Conservation (phyloP, 2,113 vertebrate genomes). For the Dromiciops gliroides region DNA sequence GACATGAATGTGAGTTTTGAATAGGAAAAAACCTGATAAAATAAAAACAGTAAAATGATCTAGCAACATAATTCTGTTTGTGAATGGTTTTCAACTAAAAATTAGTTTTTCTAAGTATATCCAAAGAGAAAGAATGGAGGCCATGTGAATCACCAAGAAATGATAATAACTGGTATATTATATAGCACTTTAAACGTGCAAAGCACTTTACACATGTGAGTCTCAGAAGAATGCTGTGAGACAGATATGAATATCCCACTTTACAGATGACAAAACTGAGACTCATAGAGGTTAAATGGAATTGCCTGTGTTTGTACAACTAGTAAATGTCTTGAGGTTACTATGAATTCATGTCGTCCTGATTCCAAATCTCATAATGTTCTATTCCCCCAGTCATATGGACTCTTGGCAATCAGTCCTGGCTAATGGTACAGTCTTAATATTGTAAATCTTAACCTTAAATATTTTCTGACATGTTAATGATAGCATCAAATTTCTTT, state of each 20-base stretch:
- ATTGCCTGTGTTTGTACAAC: no score
- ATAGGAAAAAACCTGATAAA: neutral
- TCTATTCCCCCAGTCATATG: no score
- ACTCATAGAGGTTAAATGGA: neutral
- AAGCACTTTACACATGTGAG: neutral
- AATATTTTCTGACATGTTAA: no score
- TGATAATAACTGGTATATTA: neutral
- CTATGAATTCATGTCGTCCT: no score
- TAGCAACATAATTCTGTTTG: neutral
- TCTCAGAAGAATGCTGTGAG: neutral
- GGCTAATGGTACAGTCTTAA: no score
- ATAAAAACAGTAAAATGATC: neutral
- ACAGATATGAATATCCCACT: neutral
- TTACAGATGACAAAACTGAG: neutral
- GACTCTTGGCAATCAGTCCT: no score
- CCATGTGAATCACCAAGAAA: neutral
- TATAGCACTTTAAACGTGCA: no score
- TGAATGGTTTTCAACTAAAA: neutral
- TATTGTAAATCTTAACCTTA: no score
- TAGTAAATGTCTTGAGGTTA: no score
- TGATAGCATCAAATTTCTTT: no score
- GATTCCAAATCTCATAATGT: no score
- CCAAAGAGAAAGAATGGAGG: neutral
- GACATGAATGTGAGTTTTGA: neutral
- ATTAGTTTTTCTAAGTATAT: neutral